Base-by-base conservation (phyloP, 2,888 invertebrate species). In the Sphaerophoria taeniata region DNA sequence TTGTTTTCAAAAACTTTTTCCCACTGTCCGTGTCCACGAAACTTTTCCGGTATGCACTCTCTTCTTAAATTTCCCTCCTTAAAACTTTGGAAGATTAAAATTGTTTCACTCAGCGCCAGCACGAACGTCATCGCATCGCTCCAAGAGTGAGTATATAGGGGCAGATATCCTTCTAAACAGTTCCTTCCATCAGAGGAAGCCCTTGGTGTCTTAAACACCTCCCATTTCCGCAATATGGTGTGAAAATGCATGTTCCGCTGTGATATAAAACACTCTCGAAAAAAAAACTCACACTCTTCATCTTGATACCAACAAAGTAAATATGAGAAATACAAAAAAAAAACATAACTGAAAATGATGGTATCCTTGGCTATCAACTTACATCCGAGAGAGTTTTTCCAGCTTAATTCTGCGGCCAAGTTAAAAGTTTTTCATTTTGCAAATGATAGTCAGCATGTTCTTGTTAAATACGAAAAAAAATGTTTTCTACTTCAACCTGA, bases 371-470 rank as follows among this genome's bases (percentile, higher is more conserved):
- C 81, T 81, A 76, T 81, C 76, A 81, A 69, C 63, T 85, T 73
- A 76, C 73, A 45, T 76, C 56, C 39, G 47, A 51, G 61, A 51
- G 61, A 73, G 31, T 76, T 85, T 80, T 76, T 77, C 58, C 60
- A 81, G 82, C 76, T 85, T 85, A 76, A 85, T 76, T 81, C 55
- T 77, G 81, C 70, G 85, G 85, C 76, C 76, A 85, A 81, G 85
- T 85, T 81, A 85, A 81, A 85, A 85, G 75, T 85, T 85, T 85
- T 77, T 69, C 81, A 81, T 81, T 85, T 85, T 85, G 72, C 81
- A 81, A 85, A 85, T 77, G 81, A 85, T 85, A 81, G 65, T 80
- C 75, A 84, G 67, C 43, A 31, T 47, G 70, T 70, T 58, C 74
- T 73, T 58, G 34, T 33, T 33, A 63, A 16, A 53, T 69, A 71